Conservation (phyloP, 2,113 vertebrate species). For the Dinomys branickii region DNA sequence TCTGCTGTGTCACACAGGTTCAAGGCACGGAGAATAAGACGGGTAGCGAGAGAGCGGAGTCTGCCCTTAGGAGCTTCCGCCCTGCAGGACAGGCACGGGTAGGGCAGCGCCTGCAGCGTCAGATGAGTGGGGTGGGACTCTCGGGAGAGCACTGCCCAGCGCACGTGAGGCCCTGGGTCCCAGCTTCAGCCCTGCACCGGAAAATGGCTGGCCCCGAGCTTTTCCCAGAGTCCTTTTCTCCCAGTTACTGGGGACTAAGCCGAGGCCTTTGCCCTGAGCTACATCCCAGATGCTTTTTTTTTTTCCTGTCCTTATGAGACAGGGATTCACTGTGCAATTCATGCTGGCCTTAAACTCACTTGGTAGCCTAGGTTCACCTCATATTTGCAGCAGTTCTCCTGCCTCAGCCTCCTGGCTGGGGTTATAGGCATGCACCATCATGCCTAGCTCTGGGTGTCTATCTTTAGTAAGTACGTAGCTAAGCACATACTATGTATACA, state of each 20-base stretch:
- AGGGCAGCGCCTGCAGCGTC: not conserved
- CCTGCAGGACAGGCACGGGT: not conserved
- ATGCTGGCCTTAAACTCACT: not conserved
- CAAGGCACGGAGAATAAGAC: rapidly evolving
- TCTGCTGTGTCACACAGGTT: rapidly evolving
- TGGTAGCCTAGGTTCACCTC: too few species aligned
- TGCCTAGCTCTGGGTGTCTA: not conserved
- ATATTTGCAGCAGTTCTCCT: not conserved
- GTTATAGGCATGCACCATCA: not conserved
- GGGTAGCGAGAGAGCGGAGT: not conserved
- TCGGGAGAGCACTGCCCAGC: not conserved
- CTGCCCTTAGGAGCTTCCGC: not conserved
- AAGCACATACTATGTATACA: not conserved
- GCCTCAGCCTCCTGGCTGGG: not conserved
- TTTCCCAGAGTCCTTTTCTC: not conserved
- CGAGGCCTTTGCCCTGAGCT: not conserved
- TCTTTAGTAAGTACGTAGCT: not conserved
- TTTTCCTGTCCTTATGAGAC: not conserved
- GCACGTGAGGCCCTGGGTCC: too few species aligned
- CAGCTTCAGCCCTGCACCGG: too few species aligned
- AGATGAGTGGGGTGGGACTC: too few species aligned
- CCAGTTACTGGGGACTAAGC: too few species aligned
- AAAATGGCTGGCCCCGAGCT: rapidly evolving
- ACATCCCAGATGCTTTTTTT: not conserved
- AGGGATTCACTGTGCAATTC: not conserved